Base-by-base conservation (phyloP, 92 coral and sea anemone genomes). In the Blastomussa wellsi region DNA sequence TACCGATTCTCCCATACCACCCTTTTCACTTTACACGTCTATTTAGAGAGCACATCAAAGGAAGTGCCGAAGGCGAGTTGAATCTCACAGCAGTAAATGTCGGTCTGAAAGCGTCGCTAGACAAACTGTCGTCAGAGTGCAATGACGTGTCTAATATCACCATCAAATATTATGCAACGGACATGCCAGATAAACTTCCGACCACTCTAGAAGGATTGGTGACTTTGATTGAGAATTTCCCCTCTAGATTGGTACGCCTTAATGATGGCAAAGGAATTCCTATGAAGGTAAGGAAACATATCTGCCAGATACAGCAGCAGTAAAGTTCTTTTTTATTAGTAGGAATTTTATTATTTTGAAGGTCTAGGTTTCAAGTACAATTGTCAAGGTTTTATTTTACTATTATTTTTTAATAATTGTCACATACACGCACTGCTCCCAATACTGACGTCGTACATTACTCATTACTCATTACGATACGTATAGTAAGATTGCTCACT, bases 141-240 rank as follows among this genome's bases (percentile, higher is more conserved):
- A 84, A 60, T 19, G 52, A 52, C 76, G 48, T 28, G 9, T 59
- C 48, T 5, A 66, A 67, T n/a, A 42, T 85, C 13, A 35, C 79
- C 44, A 85, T 77, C 55, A 64, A 77, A 13, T 85, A 85, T 42
- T 85, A 85, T 68, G 88, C 83, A 44, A 85, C 88, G 24, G 82
- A 85, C 31, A 12, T 66, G 20, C 83, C 88, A 32, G 88, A 85
- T 4, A 47, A 71, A 32, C 37, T 77, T 22, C 88, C 88, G 19
- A 85, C 88, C 0, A 77, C 41, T 2, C 31, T 77, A 47, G 82
- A 77, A 0, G 88, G 66, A 15, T 53, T 85, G 53, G 83, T 85
- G 39, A 42, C 67, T 77, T 24, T 71, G 36, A 85, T 85, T 39
- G 78, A 85, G 55, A 66, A 48, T 36, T 85, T 85, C 71, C 88